Conservation (phyloP, 64 coral and sea anemone genomes). For the Stichodactyla helianthus region DNA sequence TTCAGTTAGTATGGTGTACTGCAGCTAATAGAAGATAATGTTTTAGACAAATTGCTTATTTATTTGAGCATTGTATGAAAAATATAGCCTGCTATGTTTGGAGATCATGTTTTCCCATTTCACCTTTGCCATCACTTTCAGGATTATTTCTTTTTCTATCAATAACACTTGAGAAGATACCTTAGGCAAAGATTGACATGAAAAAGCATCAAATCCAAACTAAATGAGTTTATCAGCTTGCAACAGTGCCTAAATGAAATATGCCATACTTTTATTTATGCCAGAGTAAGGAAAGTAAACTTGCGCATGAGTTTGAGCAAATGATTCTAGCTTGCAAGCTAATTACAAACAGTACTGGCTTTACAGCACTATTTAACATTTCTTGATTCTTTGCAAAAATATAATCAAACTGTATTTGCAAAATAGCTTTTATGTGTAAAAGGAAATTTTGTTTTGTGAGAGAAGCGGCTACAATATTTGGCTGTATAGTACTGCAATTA, state of each 20-base stretch:
- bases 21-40: too few relatives aligned
- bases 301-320: neutral
- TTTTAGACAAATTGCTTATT: too few relatives aligned
- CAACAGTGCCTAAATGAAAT: neutral
- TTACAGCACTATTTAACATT: neutral
- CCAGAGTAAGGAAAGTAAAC: neutral
- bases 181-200: too few relatives aligned
- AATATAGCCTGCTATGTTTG: neutral
- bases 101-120: neutral
- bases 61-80: neutral
- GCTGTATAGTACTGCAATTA: neutral
- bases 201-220: neutral
- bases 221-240: neutral
- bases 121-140: neutral
- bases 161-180: neutral
- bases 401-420: conserved; percentile 10
- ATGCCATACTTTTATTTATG: neutral
- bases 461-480: neutral
- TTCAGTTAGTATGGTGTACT: too few relatives aligned
- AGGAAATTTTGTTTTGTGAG: neutral
- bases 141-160: neutral
- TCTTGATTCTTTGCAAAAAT: conserved; percentile 13
- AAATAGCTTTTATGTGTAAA: conserved; percentile 13
- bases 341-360: neutral
- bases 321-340: neutral